These are phyloP conservation scores for Halictus quadricinctus DNA, from an alignment of 2,888 invertebrate species.

Conservation along the genomic window DNA sequence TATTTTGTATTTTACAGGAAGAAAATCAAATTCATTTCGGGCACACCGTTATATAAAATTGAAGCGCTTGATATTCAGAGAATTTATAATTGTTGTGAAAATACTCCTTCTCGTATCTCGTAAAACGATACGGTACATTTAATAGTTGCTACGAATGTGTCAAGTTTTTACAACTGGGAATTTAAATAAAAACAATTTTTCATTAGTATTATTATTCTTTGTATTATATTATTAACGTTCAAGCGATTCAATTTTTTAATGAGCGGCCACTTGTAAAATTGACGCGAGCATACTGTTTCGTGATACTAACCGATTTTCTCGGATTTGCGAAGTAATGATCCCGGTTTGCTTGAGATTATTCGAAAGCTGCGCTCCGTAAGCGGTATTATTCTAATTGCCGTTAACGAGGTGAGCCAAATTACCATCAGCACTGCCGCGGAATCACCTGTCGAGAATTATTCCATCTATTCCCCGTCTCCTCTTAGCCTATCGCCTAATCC, in stretches of 20 bases:
- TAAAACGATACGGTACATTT: not conserved
- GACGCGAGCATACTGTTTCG: not conserved
- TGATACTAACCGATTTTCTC: not conserved
- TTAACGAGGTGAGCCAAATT: not conserved
- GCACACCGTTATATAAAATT: not conserved
- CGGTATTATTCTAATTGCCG: conserved; percentile 4
- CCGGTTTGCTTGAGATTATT: not conserved
- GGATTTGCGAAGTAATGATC: not conserved
- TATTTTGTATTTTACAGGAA: no score
- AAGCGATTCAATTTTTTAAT: not conserved
- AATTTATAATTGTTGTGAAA: not conserved
- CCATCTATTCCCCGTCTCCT: not conserved
- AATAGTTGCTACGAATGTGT: not conserved
- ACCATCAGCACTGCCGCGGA: not conserved
- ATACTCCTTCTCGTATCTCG: not conserved
- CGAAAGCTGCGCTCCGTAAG: not conserved
- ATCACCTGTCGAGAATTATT: conserved; percentile 9
- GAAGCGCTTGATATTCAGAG: not conserved
- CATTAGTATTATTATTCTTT: no score
- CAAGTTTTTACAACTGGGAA: no score
- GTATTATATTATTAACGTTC: no score
- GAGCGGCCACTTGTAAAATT: not conserved
- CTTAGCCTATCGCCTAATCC: not conserved
- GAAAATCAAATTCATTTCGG: not conserved
- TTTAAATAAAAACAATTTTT: no score